Conservation (phyloP, 2,113 vertebrate species). For the Mastomys natalensis region DNA sequence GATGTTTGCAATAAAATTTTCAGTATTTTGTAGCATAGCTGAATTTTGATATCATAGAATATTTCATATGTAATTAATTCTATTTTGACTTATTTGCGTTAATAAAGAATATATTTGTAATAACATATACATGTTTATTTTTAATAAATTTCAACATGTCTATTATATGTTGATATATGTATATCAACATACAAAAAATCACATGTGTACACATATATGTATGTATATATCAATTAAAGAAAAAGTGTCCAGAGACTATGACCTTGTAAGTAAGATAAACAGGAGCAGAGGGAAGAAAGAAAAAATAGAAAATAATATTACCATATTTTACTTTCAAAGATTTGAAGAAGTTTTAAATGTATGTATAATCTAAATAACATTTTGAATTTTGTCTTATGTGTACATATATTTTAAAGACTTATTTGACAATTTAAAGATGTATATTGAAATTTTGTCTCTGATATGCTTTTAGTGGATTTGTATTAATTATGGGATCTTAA, state of each 20-base stretch:
- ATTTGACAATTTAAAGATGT: background rate
- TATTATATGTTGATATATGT: background rate
- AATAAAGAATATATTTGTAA: background rate
- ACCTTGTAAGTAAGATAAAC: background rate
- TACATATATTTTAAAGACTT: background rate
- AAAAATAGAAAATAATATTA: background rate
- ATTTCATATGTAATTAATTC: background rate
- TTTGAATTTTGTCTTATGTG: background rate
- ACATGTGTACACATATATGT: background rate
- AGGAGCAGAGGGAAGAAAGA: background rate
- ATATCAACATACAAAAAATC: background rate
- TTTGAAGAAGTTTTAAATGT: background rate
- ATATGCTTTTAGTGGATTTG: background rate
- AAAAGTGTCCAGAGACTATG: background rate
- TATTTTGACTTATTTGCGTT: background rate
- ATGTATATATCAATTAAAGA: background rate
- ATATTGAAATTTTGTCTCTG: background rate
- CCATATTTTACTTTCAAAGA: background rate
- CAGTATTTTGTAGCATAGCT: background rate
- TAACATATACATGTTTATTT: background rate
- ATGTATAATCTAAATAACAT: background rate
- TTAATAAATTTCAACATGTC: background rate
- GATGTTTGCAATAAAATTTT: background rate
- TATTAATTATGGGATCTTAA: background rate
- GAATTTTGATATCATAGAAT: conserved; percentile 1